These are phyloP conservation scores for Callinectes sapidus DNA, from an alignment of 2,888 invertebrate genomes.

Conservation along the genomic window DNA sequence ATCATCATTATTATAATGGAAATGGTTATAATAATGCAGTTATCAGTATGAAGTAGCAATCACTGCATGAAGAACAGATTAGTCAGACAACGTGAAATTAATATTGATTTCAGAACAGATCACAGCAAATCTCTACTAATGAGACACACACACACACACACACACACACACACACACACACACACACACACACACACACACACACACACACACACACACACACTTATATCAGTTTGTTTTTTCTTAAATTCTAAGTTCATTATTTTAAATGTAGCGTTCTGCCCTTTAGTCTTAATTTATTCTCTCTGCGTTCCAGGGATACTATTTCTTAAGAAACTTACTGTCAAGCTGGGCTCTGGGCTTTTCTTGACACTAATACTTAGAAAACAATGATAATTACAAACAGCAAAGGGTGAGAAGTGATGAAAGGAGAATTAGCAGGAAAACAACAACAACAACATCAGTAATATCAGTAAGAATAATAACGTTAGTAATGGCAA, in stretches of 20 bases:
- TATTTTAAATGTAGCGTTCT: not conserved
- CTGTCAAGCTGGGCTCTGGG: not conserved
- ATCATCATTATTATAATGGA: not conserved
- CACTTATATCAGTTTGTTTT: too few species aligned
- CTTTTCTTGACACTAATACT: not conserved
- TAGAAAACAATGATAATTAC: not conserved
- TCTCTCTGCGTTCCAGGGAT: not conserved
- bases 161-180: conserved; percentile 39
- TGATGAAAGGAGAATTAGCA: not conserved
- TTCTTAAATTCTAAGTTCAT: not conserved
- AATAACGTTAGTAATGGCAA: not conserved
- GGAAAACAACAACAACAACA: not conserved
- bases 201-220: too few species aligned
- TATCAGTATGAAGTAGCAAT: not conserved
- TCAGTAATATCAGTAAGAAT: not conserved
- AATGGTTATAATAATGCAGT: not conserved
- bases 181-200: conserved; percentile 10
- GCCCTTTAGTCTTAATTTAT: not conserved
- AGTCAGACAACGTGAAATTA: not conserved
- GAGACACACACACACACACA: not conserved
- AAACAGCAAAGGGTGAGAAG: not conserved
- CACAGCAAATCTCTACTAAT: too few species aligned
- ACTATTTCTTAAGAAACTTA: not conserved
- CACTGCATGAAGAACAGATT: not conserved
- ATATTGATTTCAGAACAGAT: not conserved